Base-by-base conservation (phyloP, 1,140 invertebrate species). In the Colletes latitarsis region DNA sequence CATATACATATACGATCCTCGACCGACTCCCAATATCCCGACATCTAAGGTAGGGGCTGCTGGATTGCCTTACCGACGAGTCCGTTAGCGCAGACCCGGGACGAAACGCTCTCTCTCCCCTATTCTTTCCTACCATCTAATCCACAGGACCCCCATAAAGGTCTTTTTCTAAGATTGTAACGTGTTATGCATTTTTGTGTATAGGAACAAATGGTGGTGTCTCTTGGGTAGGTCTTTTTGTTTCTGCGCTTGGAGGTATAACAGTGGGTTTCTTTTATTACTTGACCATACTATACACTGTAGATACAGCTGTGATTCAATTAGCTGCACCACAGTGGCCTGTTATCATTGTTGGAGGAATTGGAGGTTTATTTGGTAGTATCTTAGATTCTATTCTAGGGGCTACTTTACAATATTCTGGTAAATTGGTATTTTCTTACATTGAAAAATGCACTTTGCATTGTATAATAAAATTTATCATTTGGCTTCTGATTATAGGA, bases 181-280 rank as follows among this genome's bases (percentile, higher is more conserved):
- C 30, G 30, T 30, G 30, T 12, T 66, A 81, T 80, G 60, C 49
- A 39, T 78, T 41, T 43, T 21, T 84, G 84, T 41, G 90, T 92
- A 15, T 83, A 96, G 97, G 97, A 55, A 98, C 97, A 49, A 98
- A 98, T 93, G 97, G 97, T 63, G 98, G 95, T 41, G 94, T 98
- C 19, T 96, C 96, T 10, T 84, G 96, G 8, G 90, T 95, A 71
- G 98, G 97, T 64, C 93, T 97, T 1, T 17, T 96, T 1, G 94
- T 96, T 74, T 98, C 97, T 90, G 91, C 95, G 43, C 41, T 97
- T 60, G 98, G 97, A 53, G 98, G 97, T 19, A 77, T 96, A 49
- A 85, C 95, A 0, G 94, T 98, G 71, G 97, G 97, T n/a, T 73
- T 97, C 4, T 94, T 94, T 17, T 96, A 96, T 90, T 98, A 97